These are phyloP conservation scores for Mungos mungo DNA, from an alignment of 2,113 vertebrate genomes.

Conservation along the genomic window DNA sequence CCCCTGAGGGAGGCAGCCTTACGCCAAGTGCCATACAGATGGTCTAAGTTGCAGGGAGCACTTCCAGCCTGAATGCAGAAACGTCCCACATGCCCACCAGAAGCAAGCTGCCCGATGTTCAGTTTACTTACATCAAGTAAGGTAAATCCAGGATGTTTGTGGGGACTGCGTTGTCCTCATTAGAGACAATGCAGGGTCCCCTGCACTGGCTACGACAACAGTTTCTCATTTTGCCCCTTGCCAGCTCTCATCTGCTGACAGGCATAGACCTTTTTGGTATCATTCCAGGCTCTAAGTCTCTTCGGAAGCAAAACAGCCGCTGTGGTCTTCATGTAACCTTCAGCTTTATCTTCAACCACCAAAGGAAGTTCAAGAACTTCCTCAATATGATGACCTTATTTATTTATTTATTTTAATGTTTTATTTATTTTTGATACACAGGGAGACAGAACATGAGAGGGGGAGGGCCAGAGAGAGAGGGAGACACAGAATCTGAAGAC, in stretches of 20 bases:
- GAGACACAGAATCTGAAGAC: too few relatives aligned
- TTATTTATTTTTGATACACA: too few relatives aligned
- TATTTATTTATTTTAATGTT: too few relatives aligned
- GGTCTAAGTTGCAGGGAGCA: conserved; percentile 96
- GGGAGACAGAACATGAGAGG: background rate
- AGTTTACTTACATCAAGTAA: conserved; percentile 95
- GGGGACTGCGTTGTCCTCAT: conserved; percentile 94
- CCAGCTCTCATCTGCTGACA: conserved; percentile 98
- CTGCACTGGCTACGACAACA: conserved; percentile 95
- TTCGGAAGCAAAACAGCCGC: conserved; percentile 97
- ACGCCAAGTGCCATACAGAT: conserved; percentile 96
- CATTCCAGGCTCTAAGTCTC: conserved; percentile 99
- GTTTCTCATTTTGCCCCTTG: conserved; percentile 98
- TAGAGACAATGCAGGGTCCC: conserved; percentile 97
- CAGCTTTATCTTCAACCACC: conserved; percentile 98
- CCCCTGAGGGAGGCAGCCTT: conserved; percentile 92
- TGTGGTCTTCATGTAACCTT: conserved; percentile 98
- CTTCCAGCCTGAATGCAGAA: conserved; percentile 99
- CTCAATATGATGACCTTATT: conserved; percentile 92
- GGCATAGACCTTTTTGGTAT: conserved; percentile 98
- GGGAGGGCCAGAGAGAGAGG: too few relatives aligned
- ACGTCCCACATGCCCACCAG: conserved; percentile 95
- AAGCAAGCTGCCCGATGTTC: conserved; percentile 95
- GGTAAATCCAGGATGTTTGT: conserved; percentile 97
- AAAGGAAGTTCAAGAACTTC: conserved; percentile 97